Percentiles rank a stretch among this genome's conserved stretches.
Evolutionary conservation across 2,888 invertebrate genomes (phyloP).

Genomic region (Mesorhabditis sp.): DNA sequence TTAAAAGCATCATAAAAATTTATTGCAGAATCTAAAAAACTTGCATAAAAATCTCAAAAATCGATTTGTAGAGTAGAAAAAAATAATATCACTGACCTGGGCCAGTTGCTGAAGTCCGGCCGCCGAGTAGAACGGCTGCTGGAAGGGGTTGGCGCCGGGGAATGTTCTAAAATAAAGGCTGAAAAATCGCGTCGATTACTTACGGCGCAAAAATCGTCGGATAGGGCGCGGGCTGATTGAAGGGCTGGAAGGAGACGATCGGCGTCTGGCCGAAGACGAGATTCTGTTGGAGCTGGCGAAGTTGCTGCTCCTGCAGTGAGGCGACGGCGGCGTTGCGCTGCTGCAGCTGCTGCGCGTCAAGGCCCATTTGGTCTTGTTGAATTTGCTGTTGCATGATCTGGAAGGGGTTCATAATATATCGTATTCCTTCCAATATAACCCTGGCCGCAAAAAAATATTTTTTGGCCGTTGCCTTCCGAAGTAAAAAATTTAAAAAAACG

Average conservation of each 20-base stretch:
- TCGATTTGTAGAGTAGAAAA: background rate
- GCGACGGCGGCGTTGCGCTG: too few relatives aligned
- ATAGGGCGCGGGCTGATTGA: background rate
- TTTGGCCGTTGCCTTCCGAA: too few relatives aligned
- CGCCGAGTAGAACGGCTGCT: background rate
- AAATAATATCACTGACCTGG: background rate
- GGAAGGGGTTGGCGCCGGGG: background rate
- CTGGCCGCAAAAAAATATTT: too few relatives aligned
- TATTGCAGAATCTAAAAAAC: too few relatives aligned
- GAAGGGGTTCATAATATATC: too few relatives aligned
- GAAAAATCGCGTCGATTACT: background rate
- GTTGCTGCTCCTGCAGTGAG: background rate
- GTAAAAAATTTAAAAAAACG: too few relatives aligned
- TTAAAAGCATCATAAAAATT: too few relatives aligned
- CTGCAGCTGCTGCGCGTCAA: too few relatives aligned
- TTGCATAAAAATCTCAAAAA: background rate
- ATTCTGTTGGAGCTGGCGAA: background rate
- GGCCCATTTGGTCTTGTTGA: too few relatives aligned
- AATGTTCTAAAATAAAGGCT: background rate
- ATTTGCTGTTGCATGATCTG: too few relatives aligned
- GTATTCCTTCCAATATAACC: too few relatives aligned
- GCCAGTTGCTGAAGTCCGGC: background rate
- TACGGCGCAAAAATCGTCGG: background rate
- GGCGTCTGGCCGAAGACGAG: background rate
- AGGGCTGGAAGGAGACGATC: slow-evolving; percentile 1